phyloP scores from a whole-genome alignment of 2,113 vertebrate species.

The Nematolebias whitei region DNA sequence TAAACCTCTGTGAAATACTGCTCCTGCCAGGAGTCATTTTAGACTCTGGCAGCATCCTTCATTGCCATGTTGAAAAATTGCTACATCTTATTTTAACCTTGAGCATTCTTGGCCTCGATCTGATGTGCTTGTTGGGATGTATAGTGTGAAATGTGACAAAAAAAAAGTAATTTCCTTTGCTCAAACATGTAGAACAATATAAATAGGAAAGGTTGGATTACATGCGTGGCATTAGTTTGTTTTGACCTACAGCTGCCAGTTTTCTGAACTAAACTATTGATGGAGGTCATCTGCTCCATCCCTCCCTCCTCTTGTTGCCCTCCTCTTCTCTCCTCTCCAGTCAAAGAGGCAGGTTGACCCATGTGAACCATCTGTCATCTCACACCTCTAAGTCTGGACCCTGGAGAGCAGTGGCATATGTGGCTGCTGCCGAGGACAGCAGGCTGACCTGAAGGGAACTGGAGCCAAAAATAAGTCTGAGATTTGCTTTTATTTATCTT shows the following conservation, averaged over 20 bases:
- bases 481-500: not conserved
- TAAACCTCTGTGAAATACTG: slow-evolving; percentile 45
- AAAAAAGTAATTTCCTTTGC: not conserved
- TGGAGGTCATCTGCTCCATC: slow-evolving; percentile 25
- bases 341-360: slow-evolving; percentile 66
- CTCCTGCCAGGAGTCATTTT: slow-evolving; percentile 40
- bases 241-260: slow-evolving; percentile 32
- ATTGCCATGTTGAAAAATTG: slow-evolving; percentile 33
- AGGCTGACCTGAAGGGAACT: slow-evolving; percentile 29
- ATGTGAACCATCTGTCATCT: slow-evolving; percentile 72
- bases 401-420: slow-evolving; percentile 63
- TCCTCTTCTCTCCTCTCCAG: slow-evolving; percentile 21
- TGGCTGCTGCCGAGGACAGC: slow-evolving; percentile 40
- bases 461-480: slow-evolving; percentile 18
- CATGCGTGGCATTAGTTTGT: slow-evolving; percentile 6
- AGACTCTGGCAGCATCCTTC: slow-evolving; percentile 27
- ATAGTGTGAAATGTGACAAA: slow-evolving; percentile 7
- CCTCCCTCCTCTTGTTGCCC: slow-evolving; percentile 28
- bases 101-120: slow-evolving; percentile 7
- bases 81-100: slow-evolving; percentile 43
- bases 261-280: slow-evolving; percentile 49
- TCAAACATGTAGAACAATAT: not conserved
- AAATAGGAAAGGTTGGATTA: not conserved
- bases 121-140: slow-evolving; percentile 5
- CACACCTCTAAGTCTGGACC: slow-evolving; percentile 54